phyloP scores from a whole-genome alignment of 92 coral and sea anemone species.

The Galaxea fascicularis region DNA sequence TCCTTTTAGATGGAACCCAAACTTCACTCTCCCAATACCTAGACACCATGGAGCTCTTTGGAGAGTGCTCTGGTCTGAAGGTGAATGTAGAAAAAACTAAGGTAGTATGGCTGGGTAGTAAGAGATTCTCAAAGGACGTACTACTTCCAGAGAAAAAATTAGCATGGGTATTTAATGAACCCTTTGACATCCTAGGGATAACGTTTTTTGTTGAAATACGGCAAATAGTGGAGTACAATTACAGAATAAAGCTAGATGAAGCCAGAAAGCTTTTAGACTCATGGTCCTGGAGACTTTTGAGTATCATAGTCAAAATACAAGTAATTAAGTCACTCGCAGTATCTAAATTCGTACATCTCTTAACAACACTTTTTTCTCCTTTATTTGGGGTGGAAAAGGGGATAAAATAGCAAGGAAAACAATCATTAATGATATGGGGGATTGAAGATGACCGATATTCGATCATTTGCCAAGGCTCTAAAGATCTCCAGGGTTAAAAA shows the following conservation, averaged over 20 bases:
- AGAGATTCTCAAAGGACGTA: conserved; percentile 27
- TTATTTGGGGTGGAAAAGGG: conserved; percentile 39
- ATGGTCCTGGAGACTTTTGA: conserved; percentile 41
- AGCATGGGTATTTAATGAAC: conserved; percentile 34
- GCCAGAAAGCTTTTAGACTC: conserved; percentile 38
- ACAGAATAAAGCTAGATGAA: conserved; percentile 19
- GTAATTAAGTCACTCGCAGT: conserved; percentile 34
- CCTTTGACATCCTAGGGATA: conserved; percentile 11
- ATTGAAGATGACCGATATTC: conserved; percentile 38
- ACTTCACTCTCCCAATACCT: background rate
- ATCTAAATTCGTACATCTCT: conserved; percentile 27
- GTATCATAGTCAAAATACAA: conserved; percentile 48
- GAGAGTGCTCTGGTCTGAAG: conserved; percentile 27
- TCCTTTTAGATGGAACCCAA: conserved; percentile 35
- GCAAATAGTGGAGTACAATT: background rate
- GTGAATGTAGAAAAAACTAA: conserved; percentile 34
- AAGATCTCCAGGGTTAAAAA: conserved; percentile 36
- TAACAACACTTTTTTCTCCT: conserved; percentile 29
- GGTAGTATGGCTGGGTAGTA: conserved; percentile 25
- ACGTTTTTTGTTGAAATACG: conserved; percentile 7
- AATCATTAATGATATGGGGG: conserved; percentile 27
- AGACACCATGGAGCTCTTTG: background rate
- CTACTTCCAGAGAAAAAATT: conserved; percentile 31
- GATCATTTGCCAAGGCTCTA: conserved; percentile 33
- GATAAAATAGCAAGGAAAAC: conserved; percentile 45